These are phyloP conservation scores for Sinopyrophorus schimmeli DNA, from an alignment of 2,888 invertebrate genomes.

Conservation along the genomic window DNA sequence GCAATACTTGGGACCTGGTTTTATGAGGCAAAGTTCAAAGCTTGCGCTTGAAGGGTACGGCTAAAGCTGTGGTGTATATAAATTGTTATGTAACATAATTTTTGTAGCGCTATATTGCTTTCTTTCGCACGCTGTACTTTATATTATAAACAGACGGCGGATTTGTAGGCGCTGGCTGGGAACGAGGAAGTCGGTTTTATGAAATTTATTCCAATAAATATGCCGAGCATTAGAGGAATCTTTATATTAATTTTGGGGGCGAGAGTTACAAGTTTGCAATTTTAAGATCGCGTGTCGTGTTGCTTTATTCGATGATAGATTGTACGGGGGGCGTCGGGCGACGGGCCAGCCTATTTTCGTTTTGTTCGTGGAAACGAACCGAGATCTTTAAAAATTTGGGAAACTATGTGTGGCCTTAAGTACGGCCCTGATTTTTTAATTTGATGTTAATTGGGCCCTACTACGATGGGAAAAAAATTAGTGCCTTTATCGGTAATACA, in stretches of 20 bases:
- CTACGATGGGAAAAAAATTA: no score
- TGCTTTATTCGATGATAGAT: no score
- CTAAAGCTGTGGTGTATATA: slow-evolving; percentile 31
- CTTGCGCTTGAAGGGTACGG: slow-evolving; percentile 33
- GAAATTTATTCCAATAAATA: slow-evolving; percentile 20
- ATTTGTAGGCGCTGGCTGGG: slow-evolving; percentile 21
- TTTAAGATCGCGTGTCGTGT: no score
- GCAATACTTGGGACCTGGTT: slow-evolving; percentile 44
- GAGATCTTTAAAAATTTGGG: no score
- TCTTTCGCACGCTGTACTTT: slow-evolving; percentile 24
- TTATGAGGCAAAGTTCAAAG: slow-evolving; percentile 44
- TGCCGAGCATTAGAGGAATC: not conserved
- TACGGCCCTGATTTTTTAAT: no score
- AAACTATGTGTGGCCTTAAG: no score
- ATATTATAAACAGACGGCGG: slow-evolving; percentile 22
- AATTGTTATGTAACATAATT: slow-evolving; percentile 33
- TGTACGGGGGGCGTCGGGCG: no score
- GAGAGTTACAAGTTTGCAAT: no score
- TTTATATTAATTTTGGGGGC: slow-evolving; percentile 6
- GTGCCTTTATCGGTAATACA: no score
- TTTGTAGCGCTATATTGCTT: slow-evolving; percentile 31
- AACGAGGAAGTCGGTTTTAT: slow-evolving; percentile 11
- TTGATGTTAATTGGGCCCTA: no score
- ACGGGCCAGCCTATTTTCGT: no score
- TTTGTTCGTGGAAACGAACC: no score